Percentiles rank a stretch among this genome's conserved stretches.
These are phyloP conservation scores for Porites australiensis DNA, from an alignment of 64 coral and sea anemone genomes.

Conservation along the genomic window DNA sequence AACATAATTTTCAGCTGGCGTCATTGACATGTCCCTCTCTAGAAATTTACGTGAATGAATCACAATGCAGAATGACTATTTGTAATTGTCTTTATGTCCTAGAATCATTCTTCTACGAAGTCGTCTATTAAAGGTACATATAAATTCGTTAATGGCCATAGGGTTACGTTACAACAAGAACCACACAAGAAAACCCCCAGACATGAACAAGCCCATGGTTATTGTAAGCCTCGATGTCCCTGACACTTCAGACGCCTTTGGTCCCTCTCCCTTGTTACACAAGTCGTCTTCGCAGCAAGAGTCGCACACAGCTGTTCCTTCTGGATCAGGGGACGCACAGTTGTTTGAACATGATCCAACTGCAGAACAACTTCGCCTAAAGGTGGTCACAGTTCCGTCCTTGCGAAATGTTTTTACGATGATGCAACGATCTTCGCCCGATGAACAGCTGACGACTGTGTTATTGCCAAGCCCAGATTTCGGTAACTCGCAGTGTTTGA, in stretches of 20 bases:
- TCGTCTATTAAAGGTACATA: too few species aligned
- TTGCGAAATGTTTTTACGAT: background rate
- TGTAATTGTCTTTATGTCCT: too few species aligned
- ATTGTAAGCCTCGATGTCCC: conserved; percentile 23
- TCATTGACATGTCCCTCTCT: too few species aligned
- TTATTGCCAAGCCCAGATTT: background rate
- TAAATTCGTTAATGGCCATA: background rate
- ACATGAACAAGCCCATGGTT: background rate
- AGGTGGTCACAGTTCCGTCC: background rate
- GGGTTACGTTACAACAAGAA: background rate
- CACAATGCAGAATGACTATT: too few species aligned
- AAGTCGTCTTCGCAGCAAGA: conserved; percentile 26
- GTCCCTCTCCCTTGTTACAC: conserved; percentile 25
- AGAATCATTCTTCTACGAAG: too few species aligned
- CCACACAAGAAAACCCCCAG: background rate
- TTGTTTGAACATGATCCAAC: background rate
- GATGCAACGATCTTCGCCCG: background rate
- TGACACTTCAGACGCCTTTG: conserved; percentile 1
- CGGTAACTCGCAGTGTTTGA: background rate
- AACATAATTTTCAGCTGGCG: too few species aligned
- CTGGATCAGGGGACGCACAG: background rate
- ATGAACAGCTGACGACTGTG: background rate
- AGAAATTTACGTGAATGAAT: too few species aligned
- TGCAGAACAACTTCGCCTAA: background rate
- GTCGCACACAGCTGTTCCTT: background rate